Base-by-base conservation (phyloP, 2,888 invertebrate species). In the Liposcelis brunnea region DNA sequence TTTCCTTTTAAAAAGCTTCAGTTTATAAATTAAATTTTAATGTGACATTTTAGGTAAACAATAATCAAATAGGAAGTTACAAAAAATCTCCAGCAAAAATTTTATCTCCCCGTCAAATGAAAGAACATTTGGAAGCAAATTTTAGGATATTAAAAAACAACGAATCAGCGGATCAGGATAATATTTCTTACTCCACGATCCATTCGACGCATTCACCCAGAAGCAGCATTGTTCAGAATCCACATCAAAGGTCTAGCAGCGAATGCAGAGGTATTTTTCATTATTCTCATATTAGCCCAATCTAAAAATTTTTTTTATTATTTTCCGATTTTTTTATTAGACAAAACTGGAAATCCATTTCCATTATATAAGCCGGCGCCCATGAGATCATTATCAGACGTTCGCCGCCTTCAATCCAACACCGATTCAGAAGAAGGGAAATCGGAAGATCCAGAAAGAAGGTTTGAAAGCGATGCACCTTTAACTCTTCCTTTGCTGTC, bases 321-420 rank as follows among this genome's bases (percentile, higher is more conserved):
- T 18, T 21, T 37, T 26, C 38, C 38, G 15, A 31, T 4, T 16
- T 18, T 42, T 31, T 35, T 16, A 5, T 42, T 19, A 21, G 11
- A 31, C 36, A 12, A 42, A 53, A 51, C 52, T 15, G 50, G 54
- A 19, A 52, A 53, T 35, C 70, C 70, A 55, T 70, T 70, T 11
- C 56, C 71, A 49, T 56, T 71, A 51, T 68, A 69, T 47, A 66
- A 70, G 46, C 67, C 64, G 47, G 65, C 62, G 52, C 66, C 69
- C 45, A 64, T 71, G 43, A 61, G 70, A 40, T 65, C 69, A 11
- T 59, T 71, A 32, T 68, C 67, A 45, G 71, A 71, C 51, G 64
- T 65, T n/a, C 58, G 65, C 34, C 59, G 66, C n/a, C 54, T 63
- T 42, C 63, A 65, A 50, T 60, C 44, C 14, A 49, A 52, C 31